Conservation (phyloP, 2,113 vertebrate genomes). For the Erinaceus europaeus region DNA sequence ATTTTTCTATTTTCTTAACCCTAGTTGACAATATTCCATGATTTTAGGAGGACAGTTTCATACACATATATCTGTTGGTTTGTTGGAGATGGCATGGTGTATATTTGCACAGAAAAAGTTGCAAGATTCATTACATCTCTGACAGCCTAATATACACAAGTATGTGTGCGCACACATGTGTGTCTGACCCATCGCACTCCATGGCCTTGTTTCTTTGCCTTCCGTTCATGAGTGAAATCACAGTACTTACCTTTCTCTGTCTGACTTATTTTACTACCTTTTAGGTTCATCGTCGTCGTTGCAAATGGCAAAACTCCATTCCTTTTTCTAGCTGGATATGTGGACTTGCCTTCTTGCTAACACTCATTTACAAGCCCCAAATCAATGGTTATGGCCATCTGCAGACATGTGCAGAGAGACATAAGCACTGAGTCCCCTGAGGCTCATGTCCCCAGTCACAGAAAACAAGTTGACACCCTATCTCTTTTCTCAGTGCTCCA, state of each 20-base stretch:
- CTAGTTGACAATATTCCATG: no score
- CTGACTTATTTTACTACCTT: neutral
- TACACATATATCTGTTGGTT: no score
- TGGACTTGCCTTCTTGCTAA: neutral
- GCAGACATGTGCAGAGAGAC: neutral
- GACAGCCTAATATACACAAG: no score
- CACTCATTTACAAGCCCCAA: neutral
- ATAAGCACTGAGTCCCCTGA: neutral
- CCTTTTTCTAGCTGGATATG: neutral
- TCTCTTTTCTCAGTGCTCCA: no score
- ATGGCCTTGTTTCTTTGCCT: neutral
- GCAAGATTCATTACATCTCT: no score
- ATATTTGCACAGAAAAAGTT: no score
- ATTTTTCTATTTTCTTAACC: no score
- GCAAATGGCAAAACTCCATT: neutral
- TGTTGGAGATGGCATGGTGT: no score
- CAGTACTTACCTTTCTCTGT: neutral
- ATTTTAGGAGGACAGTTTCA: no score
- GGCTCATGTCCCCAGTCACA: neutral
- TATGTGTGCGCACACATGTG: no score
- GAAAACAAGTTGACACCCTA: neutral
- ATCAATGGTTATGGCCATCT: neutral
- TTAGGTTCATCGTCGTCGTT: neutral
- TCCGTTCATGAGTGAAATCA: neutral
- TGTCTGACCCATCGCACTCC: no score